These are phyloP conservation scores for Pseudopleuronectes americanus DNA, from an alignment of 2,797 vertebrate species.

Conservation along the genomic window DNA sequence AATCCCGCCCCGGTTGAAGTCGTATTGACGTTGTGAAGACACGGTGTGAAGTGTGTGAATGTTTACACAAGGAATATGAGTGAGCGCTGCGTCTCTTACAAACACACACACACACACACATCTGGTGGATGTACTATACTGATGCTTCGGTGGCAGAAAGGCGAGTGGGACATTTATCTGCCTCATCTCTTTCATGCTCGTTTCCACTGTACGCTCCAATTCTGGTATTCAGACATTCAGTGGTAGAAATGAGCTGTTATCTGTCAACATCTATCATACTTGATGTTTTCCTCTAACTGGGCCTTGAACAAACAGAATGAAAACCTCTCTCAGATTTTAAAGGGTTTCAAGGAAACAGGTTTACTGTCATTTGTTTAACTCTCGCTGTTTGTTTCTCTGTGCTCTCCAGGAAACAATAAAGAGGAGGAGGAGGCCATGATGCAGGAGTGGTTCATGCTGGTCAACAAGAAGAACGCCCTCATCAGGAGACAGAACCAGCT, in stretches of 20 bases:
- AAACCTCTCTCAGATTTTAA: too few relatives aligned
- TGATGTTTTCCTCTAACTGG: too few relatives aligned
- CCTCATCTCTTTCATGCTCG: conserved; percentile 13
- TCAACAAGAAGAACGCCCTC: conserved; percentile 99
- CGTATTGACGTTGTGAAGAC: conserved; percentile 69
- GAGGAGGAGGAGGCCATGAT: conserved; percentile 99
- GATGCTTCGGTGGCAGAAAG: conserved; percentile 23
- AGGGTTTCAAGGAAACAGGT: too few relatives aligned
- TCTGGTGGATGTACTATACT: conserved; percentile 9
- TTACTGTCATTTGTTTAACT: conserved; percentile 9
- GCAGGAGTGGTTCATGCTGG: conserved; percentile 99
- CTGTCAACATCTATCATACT: too few relatives aligned
- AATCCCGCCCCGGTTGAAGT: conserved; percentile 72
- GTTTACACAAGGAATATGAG: conserved; percentile 57
- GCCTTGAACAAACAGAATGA: too few relatives aligned
- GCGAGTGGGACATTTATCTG: conserved; percentile 26
- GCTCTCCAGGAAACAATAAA: conserved; percentile 91
- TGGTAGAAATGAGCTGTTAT: not conserved
- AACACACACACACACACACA: conserved; percentile 38
- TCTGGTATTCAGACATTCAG: conserved; percentile 5
- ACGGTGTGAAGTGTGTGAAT: conserved; percentile 66
- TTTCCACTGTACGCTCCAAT: too few relatives aligned
- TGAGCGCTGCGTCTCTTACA: conserved; percentile 2
- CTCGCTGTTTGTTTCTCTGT: not conserved
- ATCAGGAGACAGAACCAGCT: conserved; percentile 98